Conservation (phyloP, 1,140 invertebrate genomes). For the Apocrypta bakeri region DNA sequence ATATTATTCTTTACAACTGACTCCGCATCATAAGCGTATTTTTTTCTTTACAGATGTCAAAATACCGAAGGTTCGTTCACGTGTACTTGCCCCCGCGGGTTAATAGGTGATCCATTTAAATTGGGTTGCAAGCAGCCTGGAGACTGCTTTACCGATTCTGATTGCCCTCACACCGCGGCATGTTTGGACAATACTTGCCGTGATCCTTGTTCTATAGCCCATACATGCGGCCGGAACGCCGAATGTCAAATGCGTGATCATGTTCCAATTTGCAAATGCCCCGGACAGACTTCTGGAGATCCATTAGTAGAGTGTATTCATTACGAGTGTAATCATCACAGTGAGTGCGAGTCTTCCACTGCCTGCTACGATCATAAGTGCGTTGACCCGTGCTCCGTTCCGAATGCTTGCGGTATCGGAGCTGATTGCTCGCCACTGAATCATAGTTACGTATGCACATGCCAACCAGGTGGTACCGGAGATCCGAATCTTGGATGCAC, state of each 20-base stretch:
- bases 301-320: slow-evolving; percentile 81
- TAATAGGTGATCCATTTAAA: slow-evolving; percentile 84
- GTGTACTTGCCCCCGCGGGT: slow-evolving; percentile 85
- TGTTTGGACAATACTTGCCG: slow-evolving; percentile 86
- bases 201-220: slow-evolving; percentile 83
- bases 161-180: slow-evolving; percentile 85
- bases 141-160: slow-evolving; percentile 86
- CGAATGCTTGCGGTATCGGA: slow-evolving; percentile 87
- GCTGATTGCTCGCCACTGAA: slow-evolving; percentile 83
- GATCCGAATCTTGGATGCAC: slow-evolving; percentile 90
- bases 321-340: slow-evolving; percentile 86
- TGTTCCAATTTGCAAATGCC: slow-evolving; percentile 83
- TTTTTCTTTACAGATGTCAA: slow-evolving; percentile 75
- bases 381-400: slow-evolving; percentile 85
- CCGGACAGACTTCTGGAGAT: slow-evolving; percentile 84
- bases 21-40: background rate
- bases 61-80: slow-evolving; percentile 85
- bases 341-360: slow-evolving; percentile 82
- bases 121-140: slow-evolving; percentile 84
- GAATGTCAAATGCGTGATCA: slow-evolving; percentile 82
- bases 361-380: slow-evolving; percentile 88
- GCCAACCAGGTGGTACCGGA: slow-evolving; percentile 87
- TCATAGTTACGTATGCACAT: slow-evolving; percentile 87
- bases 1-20: background rate
- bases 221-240: slow-evolving; percentile 84